Evolutionary conservation across 2,888 invertebrate genomes (phyloP), one percentile per base, ranked within the genome.

Genomic region (Campoplex capitator): DNA sequence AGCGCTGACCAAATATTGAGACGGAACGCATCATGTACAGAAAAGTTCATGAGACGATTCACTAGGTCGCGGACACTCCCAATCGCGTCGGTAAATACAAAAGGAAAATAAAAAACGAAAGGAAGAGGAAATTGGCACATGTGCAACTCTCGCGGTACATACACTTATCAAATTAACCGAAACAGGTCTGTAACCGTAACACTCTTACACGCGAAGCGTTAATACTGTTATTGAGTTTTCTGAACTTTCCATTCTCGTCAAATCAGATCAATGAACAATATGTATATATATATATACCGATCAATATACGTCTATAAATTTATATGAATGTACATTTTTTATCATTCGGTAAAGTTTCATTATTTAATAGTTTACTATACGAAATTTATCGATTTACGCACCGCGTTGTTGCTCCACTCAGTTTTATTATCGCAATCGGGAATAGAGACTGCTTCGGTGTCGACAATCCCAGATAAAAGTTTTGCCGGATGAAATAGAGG

Each of bases 191-290:
- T 45, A 48, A 62, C 45, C 32, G n/a, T 48, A 77, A 65, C 23
- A 77, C 35, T 23, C 48, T 56, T n/a, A 35, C 32, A 58, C 42
- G 56, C 58, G 32, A 16, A 56, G 32, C 32, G n/a, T 78, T 70
- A 45, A 23, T 35, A 35, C 56, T 35, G 58, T 70, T 62, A 23
- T 65, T 51, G 65, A 77, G 77, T 73, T 81, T 81, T 67, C 48
- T 81, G 77, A 81, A 85, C 81, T 77, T 73, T 85, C 73, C 67
- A 73, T 67, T 81, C 81, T 45, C 48, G 56, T 38, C 28, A 74
- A 28, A 73, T 73, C 76, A 76, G 85, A 85, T 81, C 85, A 85
- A 85, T 77, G 81, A 81, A 85, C 85, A 23, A 23, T 23, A 23
- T 23, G 23, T 23, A 23, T 23, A 23, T 23, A 23, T 77, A 77